A percentile compares a stretch with the other conserved stretches of the same genome.
These are phyloP conservation scores for Drosophila infuscata DNA, from an alignment of 2,888 invertebrate species.

Conservation along the genomic window DNA sequence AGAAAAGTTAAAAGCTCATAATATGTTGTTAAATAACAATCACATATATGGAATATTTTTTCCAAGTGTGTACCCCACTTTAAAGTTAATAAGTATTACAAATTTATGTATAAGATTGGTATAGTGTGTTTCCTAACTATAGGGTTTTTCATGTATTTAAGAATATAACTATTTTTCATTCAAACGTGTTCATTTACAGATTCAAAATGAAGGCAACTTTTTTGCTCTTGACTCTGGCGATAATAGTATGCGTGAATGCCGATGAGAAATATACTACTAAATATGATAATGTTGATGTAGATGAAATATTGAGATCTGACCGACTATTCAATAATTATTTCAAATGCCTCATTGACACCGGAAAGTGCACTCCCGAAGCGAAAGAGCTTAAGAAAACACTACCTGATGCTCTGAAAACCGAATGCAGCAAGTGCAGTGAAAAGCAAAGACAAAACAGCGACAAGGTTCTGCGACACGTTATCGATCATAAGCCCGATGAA, in stretches of 20 bases:
- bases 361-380: slow-evolving; percentile 89
- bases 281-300: slow-evolving; percentile 89
- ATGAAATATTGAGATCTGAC: slow-evolving; percentile 88
- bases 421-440: slow-evolving; percentile 89
- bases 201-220: slow-evolving; percentile 64
- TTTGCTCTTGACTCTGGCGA: slow-evolving; percentile 73
- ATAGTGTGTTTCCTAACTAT: not conserved
- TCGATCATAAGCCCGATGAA: slow-evolving; percentile 88
- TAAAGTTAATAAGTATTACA: not conserved
- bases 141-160: not conserved
- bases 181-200: not conserved
- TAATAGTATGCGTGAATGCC: slow-evolving; percentile 84
- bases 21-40: no score
- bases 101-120: not conserved
- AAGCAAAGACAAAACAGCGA: slow-evolving; percentile 88
- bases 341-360: slow-evolving; percentile 88
- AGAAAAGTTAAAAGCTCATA: not conserved
- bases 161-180: not conserved
- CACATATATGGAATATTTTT: not conserved
- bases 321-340: slow-evolving; percentile 88
- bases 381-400: slow-evolving; percentile 89
- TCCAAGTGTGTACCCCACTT: not conserved
- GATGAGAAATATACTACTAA: slow-evolving; percentile 88
- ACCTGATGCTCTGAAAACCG: slow-evolving; percentile 90
- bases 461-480: slow-evolving; percentile 88